Conservation (phyloP, 1,140 invertebrate genomes). For the Lasioglossum albipes region DNA sequence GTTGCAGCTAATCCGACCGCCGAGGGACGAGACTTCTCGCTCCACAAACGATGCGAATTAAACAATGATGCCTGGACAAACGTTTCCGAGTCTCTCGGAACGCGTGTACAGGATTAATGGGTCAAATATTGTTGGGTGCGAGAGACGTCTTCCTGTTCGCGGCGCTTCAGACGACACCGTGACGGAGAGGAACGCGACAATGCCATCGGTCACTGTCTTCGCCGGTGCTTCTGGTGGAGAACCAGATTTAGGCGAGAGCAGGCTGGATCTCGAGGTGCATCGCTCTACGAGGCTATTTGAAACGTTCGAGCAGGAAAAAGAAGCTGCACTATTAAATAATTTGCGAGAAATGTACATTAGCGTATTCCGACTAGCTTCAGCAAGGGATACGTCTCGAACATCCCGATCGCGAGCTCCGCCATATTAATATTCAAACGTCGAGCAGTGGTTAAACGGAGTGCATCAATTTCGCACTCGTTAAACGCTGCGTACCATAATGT, state of each 20-base stretch:
- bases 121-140: too few species aligned
- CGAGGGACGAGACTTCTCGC: background rate
- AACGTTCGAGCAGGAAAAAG: too few species aligned
- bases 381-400: too few species aligned
- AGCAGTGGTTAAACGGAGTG: constrained; percentile 26
- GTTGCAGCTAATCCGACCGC: constrained; percentile 10
- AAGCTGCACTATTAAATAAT: too few species aligned
- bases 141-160: too few species aligned
- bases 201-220: background rate
- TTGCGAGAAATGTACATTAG: too few species aligned
- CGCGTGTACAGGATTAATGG: too few species aligned
- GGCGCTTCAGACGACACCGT: too few species aligned
- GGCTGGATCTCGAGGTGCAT: background rate
- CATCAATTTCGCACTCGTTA: constrained; percentile 30
- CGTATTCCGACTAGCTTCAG: too few species aligned
- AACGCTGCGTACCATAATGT: constrained; percentile 20
- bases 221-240: too few species aligned
- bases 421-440: background rate
- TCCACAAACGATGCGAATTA: background rate
- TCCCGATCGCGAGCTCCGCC: too few species aligned
- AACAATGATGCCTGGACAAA: background rate
- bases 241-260: background rate
- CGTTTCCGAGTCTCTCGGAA: background rate
- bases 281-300: background rate
- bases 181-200: background rate